Evolutionary conservation across 2,888 invertebrate species (phyloP).

Genomic region (Terebella lapidaria): DNA sequence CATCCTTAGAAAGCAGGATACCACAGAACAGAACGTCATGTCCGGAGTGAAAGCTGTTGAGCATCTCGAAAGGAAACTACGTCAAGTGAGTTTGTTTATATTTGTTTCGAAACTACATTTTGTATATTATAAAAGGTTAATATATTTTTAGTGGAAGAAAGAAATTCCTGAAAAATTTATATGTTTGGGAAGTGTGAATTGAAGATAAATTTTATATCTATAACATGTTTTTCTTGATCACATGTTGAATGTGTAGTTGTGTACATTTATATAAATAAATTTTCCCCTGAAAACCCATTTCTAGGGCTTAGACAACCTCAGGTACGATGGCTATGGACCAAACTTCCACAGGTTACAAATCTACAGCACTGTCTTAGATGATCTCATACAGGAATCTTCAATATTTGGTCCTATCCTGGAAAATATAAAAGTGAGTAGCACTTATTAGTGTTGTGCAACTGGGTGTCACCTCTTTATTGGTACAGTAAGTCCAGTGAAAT

Average conservation of each 20-base stretch:
- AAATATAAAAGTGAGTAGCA: conserved; percentile 48
- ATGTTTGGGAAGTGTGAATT: too few species aligned
- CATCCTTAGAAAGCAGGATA: conserved; percentile 37
- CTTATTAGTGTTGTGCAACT: too few species aligned
- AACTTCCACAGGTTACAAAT: conserved; percentile 47
- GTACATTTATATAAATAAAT: too few species aligned
- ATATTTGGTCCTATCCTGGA: conserved; percentile 44
- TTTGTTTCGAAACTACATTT: neutral
- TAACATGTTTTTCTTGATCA: too few species aligned
- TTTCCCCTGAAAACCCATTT: too few species aligned
- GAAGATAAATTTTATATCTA: too few species aligned
- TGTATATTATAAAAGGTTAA: too few species aligned
- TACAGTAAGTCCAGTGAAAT: too few species aligned
- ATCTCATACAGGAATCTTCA: conserved; percentile 39
- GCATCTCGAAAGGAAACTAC: conserved; percentile 37
- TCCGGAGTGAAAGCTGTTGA: conserved; percentile 40
- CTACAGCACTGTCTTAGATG: conserved; percentile 43
- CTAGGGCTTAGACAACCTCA: conserved; percentile 38
- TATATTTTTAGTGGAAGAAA: too few species aligned
- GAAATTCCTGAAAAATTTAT: too few species aligned
- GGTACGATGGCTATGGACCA: conserved; percentile 36
- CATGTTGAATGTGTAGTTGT: too few species aligned
- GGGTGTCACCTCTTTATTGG: too few species aligned
- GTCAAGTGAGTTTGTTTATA: conserved; percentile 21
- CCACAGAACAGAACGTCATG: conserved; percentile 37